Conservation (phyloP, 2,888 invertebrate genomes). For the Melinaea marsaeus region DNA sequence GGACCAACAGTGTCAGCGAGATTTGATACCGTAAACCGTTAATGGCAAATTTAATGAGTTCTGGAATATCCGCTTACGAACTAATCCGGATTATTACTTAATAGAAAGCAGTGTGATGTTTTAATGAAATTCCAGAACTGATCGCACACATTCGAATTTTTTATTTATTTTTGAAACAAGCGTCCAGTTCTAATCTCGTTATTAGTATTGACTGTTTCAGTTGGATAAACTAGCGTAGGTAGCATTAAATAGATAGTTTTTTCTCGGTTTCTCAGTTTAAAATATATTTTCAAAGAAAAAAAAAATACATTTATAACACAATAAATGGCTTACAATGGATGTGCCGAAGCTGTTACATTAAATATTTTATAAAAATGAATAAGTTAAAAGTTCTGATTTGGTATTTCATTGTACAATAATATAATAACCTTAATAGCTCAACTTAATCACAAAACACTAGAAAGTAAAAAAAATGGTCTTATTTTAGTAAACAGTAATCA, state of each 20-base stretch:
- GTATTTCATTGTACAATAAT: not conserved
- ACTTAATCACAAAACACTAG: not conserved
- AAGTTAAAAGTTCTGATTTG: no score
- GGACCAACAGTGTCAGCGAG: conserved; percentile 23
- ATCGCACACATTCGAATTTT: conserved; percentile 33
- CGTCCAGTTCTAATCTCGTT: conserved; percentile 30
- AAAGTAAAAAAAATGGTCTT: no score
- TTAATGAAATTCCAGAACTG: conserved; percentile 39
- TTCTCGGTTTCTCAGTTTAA: conserved; percentile 5
- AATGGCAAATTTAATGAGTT: conserved; percentile 51
- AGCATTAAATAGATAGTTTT: conserved; percentile 4
- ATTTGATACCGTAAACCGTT: conserved; percentile 27
- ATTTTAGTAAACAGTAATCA: not conserved
- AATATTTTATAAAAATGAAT: not conserved
- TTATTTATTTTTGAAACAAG: conserved; percentile 33
- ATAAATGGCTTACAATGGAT: conserved; percentile 1
- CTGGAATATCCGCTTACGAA: conserved; percentile 46
- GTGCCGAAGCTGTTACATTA: not conserved
- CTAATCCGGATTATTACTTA: conserved; percentile 46
- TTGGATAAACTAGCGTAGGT: no score
- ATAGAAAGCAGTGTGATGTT: conserved; percentile 40
- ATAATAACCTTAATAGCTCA: not conserved
- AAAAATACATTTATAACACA: not conserved
- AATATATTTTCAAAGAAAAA: conserved; percentile 2
- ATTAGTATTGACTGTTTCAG: conserved; percentile 21